Evolutionary conservation across 2,888 invertebrate genomes (phyloP), one percentile per base, ranked within the genome.

Genomic region (Panzeria rudis): DNA sequence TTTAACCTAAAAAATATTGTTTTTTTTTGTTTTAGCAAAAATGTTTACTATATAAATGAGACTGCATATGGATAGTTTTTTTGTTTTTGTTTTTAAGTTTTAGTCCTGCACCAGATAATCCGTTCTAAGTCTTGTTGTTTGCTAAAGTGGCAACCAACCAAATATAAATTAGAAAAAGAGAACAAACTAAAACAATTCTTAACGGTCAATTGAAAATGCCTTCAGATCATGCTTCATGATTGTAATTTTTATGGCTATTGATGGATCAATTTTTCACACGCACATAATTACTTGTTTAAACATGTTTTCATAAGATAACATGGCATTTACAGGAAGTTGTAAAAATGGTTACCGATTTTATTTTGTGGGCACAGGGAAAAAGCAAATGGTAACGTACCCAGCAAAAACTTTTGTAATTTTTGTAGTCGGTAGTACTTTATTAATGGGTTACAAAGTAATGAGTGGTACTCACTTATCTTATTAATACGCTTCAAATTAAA

Each of bases 131-230:
- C 90, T 87, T 90, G 90, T 90, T 89, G 88, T 90, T 88, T 61
- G 13, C 64, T 89, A 87, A 86, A 87, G 86, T 86, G 87, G 72
- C 83, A 84, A 64, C 80, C 56, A 72, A 68, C 76, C 62, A 78
- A 75, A 44, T 62, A 7, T 50, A 38, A 61, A 50, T 59, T 77
- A 59, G 35, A 20, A n/a, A 35, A 20, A 56, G 59, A 35, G 56
- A 50, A 50, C 6, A 78, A 47, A 35, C 23, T 35, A 61, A 72
- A 68, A 73, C 47, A 72, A 86, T 84, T 88, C 88, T 89, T 86
- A 88, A 90, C 88, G 91, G 91, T 91, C 91, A 91, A 91, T 91
- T 91, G 91, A 90, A 89, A 89, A 87, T 88, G 88, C 77, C 87
- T 79, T 56, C 76, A 88, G 88, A 88, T 88, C 41, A 23, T 88